Evolutionary conservation across 2,888 invertebrate species (phyloP).

Genomic region (Archips crataeganus): DNA sequence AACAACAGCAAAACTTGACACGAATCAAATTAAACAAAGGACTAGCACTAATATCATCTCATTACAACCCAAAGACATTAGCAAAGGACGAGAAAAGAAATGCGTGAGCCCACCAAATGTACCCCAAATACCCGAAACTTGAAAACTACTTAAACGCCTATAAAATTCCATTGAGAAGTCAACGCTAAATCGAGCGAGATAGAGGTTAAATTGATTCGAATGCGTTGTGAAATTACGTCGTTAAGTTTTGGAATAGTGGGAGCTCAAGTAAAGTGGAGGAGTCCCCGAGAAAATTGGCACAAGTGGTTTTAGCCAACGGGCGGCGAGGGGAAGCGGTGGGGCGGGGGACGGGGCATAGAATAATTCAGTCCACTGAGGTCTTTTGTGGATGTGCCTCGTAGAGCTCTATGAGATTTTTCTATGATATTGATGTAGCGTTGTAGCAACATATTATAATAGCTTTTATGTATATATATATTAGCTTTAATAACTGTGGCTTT

Average conservation of each 20-base stretch:
- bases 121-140: slow-evolving; percentile 62
- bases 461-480: too few species aligned
- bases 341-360: slow-evolving; percentile 59
- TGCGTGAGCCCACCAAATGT: slow-evolving; percentile 77
- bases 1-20: slow-evolving; percentile 24
- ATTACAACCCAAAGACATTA: slow-evolving; percentile 81
- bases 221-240: slow-evolving; percentile 61
- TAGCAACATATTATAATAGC: background rate
- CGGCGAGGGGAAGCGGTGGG: slow-evolving; percentile 59
- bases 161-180: slow-evolving; percentile 52
- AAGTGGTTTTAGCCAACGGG: slow-evolving; percentile 83
- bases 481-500: too few species aligned
- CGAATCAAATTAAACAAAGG: slow-evolving; percentile 65
- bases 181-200: slow-evolving; percentile 55
- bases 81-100: slow-evolving; percentile 77
- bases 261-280: slow-evolving; percentile 83
- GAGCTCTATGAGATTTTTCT: slow-evolving; percentile 3
- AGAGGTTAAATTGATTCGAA: slow-evolving; percentile 58
- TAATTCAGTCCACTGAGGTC: slow-evolving; percentile 37
- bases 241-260: slow-evolving; percentile 61
- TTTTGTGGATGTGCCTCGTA: slow-evolving; percentile 21
- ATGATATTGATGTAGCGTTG: background rate
- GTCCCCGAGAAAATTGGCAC: slow-evolving; percentile 85
- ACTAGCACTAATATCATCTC: slow-evolving; percentile 75
- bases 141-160: slow-evolving; percentile 47